Evolutionary conservation across 2,888 invertebrate genomes (phyloP).

Genomic region (Alentia gelatinosa): DNA sequence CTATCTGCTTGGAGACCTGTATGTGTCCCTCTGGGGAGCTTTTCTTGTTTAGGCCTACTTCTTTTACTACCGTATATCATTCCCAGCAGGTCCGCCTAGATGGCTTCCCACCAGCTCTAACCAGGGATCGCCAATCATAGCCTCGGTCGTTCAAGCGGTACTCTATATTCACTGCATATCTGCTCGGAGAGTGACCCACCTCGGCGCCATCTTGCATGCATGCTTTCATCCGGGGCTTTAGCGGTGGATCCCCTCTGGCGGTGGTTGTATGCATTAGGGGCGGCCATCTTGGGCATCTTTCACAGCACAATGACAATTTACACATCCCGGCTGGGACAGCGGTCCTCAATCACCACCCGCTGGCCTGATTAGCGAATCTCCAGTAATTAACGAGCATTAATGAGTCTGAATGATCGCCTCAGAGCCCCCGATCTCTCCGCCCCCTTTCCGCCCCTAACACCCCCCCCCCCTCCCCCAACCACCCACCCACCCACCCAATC

Average conservation of each 20-base stretch:
- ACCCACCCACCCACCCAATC: neutral
- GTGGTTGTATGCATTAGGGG: neutral
- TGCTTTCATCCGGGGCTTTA: neutral
- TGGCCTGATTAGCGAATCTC: neutral
- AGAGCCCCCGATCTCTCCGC: neutral
- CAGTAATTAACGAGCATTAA: constrained; percentile 33
- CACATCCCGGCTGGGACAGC: neutral
- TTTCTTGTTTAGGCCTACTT: too few species aligned
- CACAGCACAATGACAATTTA: neutral
- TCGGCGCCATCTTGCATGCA: neutral
- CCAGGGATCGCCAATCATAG: neutral
- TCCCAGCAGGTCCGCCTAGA: too few species aligned
- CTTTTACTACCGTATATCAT: too few species aligned
- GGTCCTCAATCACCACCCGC: neutral
- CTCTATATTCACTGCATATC: constrained; percentile 1
- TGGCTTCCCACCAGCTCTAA: too few species aligned
- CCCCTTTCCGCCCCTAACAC: too few species aligned
- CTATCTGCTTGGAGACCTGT: too few species aligned
- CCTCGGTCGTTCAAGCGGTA: too few species aligned
- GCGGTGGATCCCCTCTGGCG: neutral
- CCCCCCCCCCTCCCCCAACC: neutral
- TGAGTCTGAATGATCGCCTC: neutral
- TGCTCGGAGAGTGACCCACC: neutral
- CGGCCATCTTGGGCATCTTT: neutral
- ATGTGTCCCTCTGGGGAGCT: too few species aligned